A percentile compares a stretch with the other conserved stretches of the same genome.
phyloP scores from a whole-genome alignment of 30 jellyfish, hydroid and myxozoan species.

The Euphysa ruthae region DNA sequence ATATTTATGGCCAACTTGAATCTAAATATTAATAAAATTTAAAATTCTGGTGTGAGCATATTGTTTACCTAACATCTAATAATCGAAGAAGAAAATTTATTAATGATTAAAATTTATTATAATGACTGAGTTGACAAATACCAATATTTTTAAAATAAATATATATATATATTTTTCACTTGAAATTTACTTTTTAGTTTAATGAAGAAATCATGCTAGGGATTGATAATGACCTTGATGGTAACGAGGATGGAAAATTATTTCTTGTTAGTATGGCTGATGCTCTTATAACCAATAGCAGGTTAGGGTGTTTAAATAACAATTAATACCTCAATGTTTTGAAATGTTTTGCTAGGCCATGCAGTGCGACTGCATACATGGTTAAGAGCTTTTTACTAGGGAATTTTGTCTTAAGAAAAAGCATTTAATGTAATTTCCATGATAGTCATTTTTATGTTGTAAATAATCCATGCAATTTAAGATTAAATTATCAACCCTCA shows the following conservation, averaged over 20 bases:
- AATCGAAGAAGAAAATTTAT: too few relatives aligned
- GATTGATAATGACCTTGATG: slow-evolving; percentile 47
- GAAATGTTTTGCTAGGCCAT: too few relatives aligned
- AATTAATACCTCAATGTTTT: neutral
- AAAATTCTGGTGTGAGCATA: too few relatives aligned
- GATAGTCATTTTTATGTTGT: neutral
- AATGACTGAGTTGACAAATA: too few relatives aligned
- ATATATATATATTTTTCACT: neutral
- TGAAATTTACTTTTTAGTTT: slow-evolving; percentile 23
- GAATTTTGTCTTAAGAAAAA: neutral
- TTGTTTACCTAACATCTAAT: too few relatives aligned
- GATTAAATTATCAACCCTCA: neutral
- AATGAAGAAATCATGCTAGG: slow-evolving; percentile 36
- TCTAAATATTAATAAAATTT: too few relatives aligned
- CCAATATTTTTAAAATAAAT: neutral
- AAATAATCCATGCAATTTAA: neutral
- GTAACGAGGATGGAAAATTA: slow-evolving; percentile 47
- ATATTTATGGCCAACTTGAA: too few relatives aligned
- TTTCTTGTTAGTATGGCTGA: slow-evolving; percentile 33
- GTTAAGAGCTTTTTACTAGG: too few relatives aligned
- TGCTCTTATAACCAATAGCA: slow-evolving; percentile 42
- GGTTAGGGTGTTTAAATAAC: slow-evolving; percentile 5
- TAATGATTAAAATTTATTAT: neutral
- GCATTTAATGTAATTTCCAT: too few relatives aligned
- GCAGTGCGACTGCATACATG: too few relatives aligned